Conservation (phyloP, 2,888 invertebrate genomes). For the Melinaea marsaeus region DNA sequence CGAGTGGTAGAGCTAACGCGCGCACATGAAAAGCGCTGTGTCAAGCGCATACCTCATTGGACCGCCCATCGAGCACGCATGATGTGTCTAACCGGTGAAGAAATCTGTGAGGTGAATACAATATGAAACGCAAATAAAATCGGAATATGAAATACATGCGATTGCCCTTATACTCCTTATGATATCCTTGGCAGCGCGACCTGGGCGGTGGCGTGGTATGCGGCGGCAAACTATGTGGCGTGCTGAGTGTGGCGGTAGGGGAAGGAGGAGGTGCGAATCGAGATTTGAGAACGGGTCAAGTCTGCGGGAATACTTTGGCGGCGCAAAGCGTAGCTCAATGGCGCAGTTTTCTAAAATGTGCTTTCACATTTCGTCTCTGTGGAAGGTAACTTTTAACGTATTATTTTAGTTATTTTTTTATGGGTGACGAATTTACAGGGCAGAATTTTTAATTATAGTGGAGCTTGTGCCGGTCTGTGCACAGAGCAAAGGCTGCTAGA, state of each 20-base stretch:
- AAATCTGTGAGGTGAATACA: constrained; percentile 47
- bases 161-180: too few relatives aligned
- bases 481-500: constrained; percentile 44
- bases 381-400: constrained; percentile 39
- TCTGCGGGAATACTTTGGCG: constrained; percentile 49
- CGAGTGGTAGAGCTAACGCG: constrained; percentile 34
- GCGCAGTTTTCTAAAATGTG: constrained; percentile 61
- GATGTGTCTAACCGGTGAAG: constrained; percentile 50
- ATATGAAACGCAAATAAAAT: not conserved
- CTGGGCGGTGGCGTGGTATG: constrained; percentile 62
- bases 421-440: not conserved
- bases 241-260: constrained; percentile 41
- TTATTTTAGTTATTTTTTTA: not conserved
- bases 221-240: constrained; percentile 60
- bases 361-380: constrained; percentile 47
- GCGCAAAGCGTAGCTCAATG: constrained; percentile 51
- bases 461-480: constrained; percentile 49
- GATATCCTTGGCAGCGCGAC: constrained; percentile 42
- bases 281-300: constrained; percentile 19
- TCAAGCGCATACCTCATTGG: constrained; percentile 43
- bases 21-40: constrained; percentile 34
- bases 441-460: constrained; percentile 33
- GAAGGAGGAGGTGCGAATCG: constrained; percentile 20
- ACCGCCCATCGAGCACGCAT: constrained; percentile 40
- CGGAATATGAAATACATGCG: too few relatives aligned